phyloP scores from a whole-genome alignment of 2,888 invertebrate genomes.

The Parnassius apollo region DNA sequence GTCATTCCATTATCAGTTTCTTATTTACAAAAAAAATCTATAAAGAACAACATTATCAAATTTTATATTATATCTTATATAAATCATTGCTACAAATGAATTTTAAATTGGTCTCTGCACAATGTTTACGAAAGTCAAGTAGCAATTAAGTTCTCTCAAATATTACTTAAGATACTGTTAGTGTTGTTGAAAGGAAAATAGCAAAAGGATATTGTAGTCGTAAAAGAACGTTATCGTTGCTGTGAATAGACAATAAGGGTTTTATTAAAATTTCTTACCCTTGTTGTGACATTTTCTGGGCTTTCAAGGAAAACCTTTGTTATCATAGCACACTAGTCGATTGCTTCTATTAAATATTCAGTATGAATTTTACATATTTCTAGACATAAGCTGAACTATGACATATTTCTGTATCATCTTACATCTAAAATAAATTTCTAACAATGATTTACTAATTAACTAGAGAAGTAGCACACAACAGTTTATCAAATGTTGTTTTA shows the following conservation, averaged over 20 bases:
- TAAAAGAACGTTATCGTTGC: conserved; percentile 72
- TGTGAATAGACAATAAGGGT: conserved; percentile 77
- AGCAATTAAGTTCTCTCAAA: conserved; percentile 53
- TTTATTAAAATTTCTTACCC: conserved; percentile 78
- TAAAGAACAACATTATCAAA: too few relatives aligned
- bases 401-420: too few relatives aligned
- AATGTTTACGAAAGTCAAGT: conserved; percentile 5
- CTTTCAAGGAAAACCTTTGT: conserved; percentile 54
- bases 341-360: conserved; percentile 24
- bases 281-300: conserved; percentile 66
- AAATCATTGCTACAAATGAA: too few relatives aligned
- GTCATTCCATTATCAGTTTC: too few relatives aligned
- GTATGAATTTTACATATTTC: conserved; percentile 8
- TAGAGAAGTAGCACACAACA: too few relatives aligned
- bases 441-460: too few relatives aligned
- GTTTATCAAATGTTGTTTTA: too few relatives aligned
- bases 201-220: conserved; percentile 54
- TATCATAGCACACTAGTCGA: conserved; percentile 58
- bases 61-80: too few relatives aligned
- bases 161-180: conserved; percentile 59
- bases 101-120: neutral
- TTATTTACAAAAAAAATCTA: too few relatives aligned
- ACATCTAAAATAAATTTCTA: too few relatives aligned
- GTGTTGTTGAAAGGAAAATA: conserved; percentile 55
- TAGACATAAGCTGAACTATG: too few relatives aligned